These are phyloP conservation scores for Jordanella pulchra DNA, from an alignment of 2,797 vertebrate genomes.

Conservation along the genomic window DNA sequence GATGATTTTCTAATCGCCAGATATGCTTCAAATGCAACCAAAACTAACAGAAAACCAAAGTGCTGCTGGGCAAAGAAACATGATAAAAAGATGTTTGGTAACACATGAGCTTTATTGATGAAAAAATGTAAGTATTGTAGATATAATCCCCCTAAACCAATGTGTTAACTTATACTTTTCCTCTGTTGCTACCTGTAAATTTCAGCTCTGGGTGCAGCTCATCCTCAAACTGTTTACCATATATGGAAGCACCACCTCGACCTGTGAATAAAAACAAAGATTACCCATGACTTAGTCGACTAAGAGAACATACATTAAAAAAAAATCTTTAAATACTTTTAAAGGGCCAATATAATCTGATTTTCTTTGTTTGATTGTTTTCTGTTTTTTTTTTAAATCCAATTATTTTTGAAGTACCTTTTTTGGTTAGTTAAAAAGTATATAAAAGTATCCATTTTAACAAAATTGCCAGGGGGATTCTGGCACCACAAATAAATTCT, in stretches of 20 bases:
- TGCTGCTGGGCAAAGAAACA: background rate
- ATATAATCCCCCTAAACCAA: background rate
- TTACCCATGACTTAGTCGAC: background rate
- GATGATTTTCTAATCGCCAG: background rate
- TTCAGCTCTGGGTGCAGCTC: conserved; percentile 89
- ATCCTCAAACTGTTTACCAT: conserved; percentile 93
- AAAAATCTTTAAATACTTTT: too few relatives aligned
- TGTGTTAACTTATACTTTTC: background rate
- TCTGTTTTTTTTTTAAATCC: too few relatives aligned
- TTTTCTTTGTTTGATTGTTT: too few relatives aligned
- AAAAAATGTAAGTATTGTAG: background rate
- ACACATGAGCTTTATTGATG: background rate
- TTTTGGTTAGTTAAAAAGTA: too few relatives aligned
- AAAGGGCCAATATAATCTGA: too few relatives aligned
- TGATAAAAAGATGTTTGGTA: background rate
- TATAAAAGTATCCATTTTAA: too few relatives aligned
- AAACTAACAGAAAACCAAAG: background rate
- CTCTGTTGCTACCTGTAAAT: conserved; percentile 84
- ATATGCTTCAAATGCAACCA: background rate
- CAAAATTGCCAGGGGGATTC: too few relatives aligned
- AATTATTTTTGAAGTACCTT: too few relatives aligned
- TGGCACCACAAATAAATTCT: too few relatives aligned
- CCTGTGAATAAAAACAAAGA: conserved; percentile 68
- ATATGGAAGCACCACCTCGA: conserved; percentile 90
- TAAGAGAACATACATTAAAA: background rate